phyloP scores from a whole-genome alignment of 2,888 invertebrate genomes.

The Drosophila macrothrix region DNA sequence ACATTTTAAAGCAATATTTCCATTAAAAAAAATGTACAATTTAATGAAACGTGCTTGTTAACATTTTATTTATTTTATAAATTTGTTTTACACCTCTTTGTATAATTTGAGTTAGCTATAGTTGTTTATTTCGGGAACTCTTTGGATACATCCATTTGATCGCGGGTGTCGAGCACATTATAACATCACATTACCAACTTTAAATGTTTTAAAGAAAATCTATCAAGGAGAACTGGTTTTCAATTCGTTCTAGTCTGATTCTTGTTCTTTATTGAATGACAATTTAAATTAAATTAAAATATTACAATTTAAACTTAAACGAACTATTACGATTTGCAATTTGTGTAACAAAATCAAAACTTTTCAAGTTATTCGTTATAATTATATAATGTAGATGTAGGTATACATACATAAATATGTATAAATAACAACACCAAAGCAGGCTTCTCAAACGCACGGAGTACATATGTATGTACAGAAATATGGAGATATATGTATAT shows the following conservation, averaged over 20 bases:
- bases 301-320: conserved; percentile 36
- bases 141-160: conserved; percentile 5
- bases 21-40: not conserved
- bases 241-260: conserved; percentile 31
- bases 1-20: not conserved
- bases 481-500: conserved; percentile 19
- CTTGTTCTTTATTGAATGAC: conserved; percentile 59
- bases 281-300: conserved; percentile 42
- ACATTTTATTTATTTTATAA: conserved; percentile 35
- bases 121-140: conserved; percentile 29
- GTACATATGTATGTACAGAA: conserved; percentile 15
- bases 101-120: conserved; percentile 37
- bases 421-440: conserved; percentile 73
- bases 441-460: conserved; percentile 43
- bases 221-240: not conserved
- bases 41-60: conserved; percentile 18
- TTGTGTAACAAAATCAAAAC: conserved; percentile 63
- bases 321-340: conserved; percentile 32
- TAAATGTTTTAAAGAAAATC: conserved; percentile 1
- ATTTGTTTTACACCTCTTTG: conserved; percentile 21
- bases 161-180: not conserved
- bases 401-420: conserved; percentile 44
- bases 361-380: conserved; percentile 49
- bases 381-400: conserved; percentile 29
- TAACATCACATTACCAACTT: conserved; percentile 6